Percentiles rank a stretch among this genome's conserved stretches.
Conservation (phyloP, 2,888 invertebrate genomes). For the Calliopum simillimum region DNA sequence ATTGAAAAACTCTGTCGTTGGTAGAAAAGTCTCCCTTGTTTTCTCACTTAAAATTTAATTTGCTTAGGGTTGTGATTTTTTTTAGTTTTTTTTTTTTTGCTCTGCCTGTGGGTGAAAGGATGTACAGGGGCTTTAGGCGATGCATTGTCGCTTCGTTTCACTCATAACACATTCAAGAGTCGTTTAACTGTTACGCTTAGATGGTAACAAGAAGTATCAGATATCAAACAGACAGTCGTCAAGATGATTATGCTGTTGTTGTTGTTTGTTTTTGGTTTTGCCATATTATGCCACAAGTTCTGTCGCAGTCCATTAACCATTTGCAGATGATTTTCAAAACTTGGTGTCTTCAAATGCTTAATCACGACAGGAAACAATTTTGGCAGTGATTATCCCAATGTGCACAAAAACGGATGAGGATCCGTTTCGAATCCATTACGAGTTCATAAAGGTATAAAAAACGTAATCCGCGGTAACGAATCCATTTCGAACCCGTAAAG, state of each 20-base stretch:
- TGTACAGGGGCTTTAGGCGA: background rate
- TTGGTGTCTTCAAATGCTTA: background rate
- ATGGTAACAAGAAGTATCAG: slow-evolving; percentile 48
- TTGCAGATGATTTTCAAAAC: slow-evolving; percentile 33
- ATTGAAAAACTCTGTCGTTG: too few species aligned
- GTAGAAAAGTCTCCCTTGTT: background rate
- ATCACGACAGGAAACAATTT: slow-evolving; percentile 36
- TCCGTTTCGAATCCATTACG: too few species aligned
- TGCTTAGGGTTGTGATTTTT: slow-evolving; percentile 22
- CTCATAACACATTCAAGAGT: slow-evolving; percentile 30
- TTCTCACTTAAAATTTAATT: slow-evolving; percentile 17
- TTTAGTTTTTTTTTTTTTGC: too few species aligned
- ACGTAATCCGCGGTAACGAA: too few species aligned
- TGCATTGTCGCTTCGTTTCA: slow-evolving; percentile 12
- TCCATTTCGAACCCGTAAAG: too few species aligned
- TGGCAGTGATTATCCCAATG: too few species aligned
- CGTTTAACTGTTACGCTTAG: slow-evolving; percentile 50
- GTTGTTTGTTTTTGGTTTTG: slow-evolving; percentile 33
- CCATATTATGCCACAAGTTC: slow-evolving; percentile 56
- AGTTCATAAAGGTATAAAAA: too few species aligned
- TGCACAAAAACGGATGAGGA: too few species aligned
- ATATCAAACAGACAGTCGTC: slow-evolving; percentile 43
- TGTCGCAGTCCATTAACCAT: slow-evolving; percentile 54
- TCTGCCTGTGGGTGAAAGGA: background rate
- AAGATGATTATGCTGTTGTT: slow-evolving; percentile 46